Percentiles rank a stretch among this genome's conserved stretches.
These are phyloP conservation scores for Gymnarchus niloticus DNA, from an alignment of 2,113 vertebrate species.

Conservation along the genomic window DNA sequence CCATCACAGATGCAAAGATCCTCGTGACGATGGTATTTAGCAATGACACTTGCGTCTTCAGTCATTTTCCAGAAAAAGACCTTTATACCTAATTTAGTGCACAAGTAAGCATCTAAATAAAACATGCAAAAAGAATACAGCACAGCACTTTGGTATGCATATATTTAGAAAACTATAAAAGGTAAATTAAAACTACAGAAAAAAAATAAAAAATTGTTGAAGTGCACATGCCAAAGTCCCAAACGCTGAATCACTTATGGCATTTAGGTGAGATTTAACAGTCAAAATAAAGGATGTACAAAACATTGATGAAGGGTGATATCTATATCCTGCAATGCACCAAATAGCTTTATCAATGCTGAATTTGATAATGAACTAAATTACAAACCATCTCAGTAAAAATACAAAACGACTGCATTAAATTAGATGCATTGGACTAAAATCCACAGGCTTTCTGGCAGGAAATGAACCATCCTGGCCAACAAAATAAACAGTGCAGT, in stretches of 20 bases:
- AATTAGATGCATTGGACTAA: background rate
- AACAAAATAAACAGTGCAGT: background rate
- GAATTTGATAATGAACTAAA: background rate
- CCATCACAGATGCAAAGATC: background rate
- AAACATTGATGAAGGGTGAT: too few relatives aligned
- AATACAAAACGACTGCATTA: background rate
- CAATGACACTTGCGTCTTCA: background rate
- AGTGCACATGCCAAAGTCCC: conserved; percentile 13
- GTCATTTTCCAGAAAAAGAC: background rate
- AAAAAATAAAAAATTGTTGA: background rate
- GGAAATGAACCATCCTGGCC: background rate
- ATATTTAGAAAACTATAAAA: conserved; percentile 15
- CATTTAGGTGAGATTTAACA: conserved; percentile 4
- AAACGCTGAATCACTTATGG: background rate
- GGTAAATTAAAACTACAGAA: background rate
- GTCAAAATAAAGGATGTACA: conserved; percentile 6
- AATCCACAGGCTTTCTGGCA: background rate
- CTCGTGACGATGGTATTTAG: background rate
- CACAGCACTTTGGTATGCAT: conserved; percentile 16
- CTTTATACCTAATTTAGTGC: background rate
- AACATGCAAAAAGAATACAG: background rate
- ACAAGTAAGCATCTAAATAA: background rate
- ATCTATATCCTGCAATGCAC: too few relatives aligned
- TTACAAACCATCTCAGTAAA: background rate
- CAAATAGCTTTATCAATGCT: background rate